phyloP scores from a whole-genome alignment of 2,888 invertebrate genomes.

The Diarsia brunnea region DNA sequence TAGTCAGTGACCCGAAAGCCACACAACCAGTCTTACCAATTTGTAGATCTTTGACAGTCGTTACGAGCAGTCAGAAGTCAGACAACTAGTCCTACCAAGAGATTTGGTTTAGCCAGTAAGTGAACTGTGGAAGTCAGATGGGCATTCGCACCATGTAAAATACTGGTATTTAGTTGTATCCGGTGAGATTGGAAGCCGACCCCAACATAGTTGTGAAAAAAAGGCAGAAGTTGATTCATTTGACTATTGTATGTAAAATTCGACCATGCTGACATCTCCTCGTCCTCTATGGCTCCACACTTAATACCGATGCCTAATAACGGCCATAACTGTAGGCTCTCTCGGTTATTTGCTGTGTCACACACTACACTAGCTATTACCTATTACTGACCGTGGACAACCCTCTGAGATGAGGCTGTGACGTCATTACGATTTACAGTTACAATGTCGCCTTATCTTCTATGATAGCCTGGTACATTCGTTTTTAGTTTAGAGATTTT shows the following conservation, averaged over 20 bases:
- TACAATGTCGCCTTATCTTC: slow-evolving; percentile 23
- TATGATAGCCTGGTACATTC: slow-evolving; percentile 44
- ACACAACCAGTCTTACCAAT: too few species aligned
- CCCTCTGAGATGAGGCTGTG: slow-evolving; percentile 50
- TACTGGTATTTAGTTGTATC: background rate
- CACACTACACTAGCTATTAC: slow-evolving; percentile 35
- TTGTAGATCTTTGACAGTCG: too few species aligned
- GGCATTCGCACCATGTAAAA: background rate
- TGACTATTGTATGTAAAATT: background rate
- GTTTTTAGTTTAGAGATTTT: background rate
- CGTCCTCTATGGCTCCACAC: slow-evolving; percentile 36
- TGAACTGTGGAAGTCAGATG: background rate
- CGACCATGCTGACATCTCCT: background rate
- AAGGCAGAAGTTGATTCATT: too few species aligned
- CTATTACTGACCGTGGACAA: slow-evolving; percentile 61
- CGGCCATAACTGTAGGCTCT: slow-evolving; percentile 57
- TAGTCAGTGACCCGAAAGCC: too few species aligned
- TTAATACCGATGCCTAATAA: slow-evolving; percentile 55
- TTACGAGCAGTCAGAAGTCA: background rate
- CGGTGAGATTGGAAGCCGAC: background rate
- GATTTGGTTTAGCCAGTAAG: background rate
- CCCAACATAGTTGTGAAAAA: background rate
- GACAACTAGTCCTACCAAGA: background rate
- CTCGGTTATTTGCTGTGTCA: slow-evolving; percentile 61
- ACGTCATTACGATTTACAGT: slow-evolving; percentile 53